Percentiles rank a stretch among this genome's conserved stretches.
Conservation (phyloP, 2,888 invertebrate genomes). For the Dilophus febrilis region DNA sequence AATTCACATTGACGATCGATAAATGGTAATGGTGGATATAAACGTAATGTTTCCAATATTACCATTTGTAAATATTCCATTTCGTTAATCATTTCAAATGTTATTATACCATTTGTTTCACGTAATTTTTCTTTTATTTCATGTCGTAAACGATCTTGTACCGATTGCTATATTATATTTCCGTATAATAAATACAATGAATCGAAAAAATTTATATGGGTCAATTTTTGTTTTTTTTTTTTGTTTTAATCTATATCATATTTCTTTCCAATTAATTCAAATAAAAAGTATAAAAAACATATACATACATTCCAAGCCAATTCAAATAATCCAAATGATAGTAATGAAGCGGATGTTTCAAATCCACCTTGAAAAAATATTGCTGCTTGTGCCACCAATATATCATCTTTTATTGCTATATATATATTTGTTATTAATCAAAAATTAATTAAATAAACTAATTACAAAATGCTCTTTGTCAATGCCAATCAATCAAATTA, state of each 20-base stretch:
- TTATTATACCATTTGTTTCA: constrained; percentile 22
- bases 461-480: too few species aligned
- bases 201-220: too few species aligned
- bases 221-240: too few species aligned
- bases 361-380: constrained; percentile 26
- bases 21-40: constrained; percentile 27
- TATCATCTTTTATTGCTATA: constrained; percentile 17
- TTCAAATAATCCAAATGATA: constrained; percentile 30
- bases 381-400: constrained; percentile 24
- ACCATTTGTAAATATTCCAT: constrained; percentile 32
- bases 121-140: constrained; percentile 27
- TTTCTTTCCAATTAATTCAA: too few species aligned
- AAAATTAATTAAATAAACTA: too few species aligned
- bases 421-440: background rate
- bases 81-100: constrained; percentile 25
- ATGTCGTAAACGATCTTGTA: constrained; percentile 27
- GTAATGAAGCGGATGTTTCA: constrained; percentile 29
- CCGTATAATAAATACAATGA: too few species aligned
- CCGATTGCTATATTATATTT: constrained; percentile 16
- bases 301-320: constrained; percentile 18
- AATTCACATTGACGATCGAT: constrained; percentile 24
- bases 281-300: too few species aligned
- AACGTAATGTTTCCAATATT: constrained; percentile 20
- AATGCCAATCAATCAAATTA: too few species aligned
- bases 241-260: too few species aligned